Evolutionary conservation across 2,888 invertebrate genomes (phyloP).

Genomic region (Eupsilia transversa): DNA sequence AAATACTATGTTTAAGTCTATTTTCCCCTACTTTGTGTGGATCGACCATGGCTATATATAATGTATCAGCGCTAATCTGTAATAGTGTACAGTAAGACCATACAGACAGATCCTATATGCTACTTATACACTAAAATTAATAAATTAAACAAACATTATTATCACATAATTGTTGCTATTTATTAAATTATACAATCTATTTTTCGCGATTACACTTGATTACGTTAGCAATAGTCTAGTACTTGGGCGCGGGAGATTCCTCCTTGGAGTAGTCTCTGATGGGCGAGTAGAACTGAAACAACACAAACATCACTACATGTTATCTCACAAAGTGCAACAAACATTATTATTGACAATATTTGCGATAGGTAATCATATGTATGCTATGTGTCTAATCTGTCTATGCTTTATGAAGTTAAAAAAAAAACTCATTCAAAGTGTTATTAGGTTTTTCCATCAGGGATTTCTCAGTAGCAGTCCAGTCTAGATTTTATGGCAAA

Average conservation of each 20-base stretch:
- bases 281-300: conserved; percentile 94
- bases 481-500: neutral
- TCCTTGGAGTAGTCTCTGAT: conserved; percentile 92
- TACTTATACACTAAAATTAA: conserved; percentile 12
- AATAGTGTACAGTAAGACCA: neutral
- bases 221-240: conserved; percentile 80
- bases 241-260: conserved; percentile 93
- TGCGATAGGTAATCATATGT: neutral
- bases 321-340: neutral
- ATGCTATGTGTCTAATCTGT: neutral
- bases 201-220: conserved; percentile 67
- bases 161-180: conserved; percentile 77
- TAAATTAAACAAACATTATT: conserved; percentile 56
- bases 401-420: neutral
- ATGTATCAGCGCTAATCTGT: neutral
- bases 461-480: neutral
- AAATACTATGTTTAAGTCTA: no score
- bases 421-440: neutral
- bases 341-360: conserved; percentile 4
- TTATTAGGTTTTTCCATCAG: neutral
- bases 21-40: no score
- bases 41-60: no score
- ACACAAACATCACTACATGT: conserved; percentile 44
- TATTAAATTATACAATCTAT: conserved; percentile 84
- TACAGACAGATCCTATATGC: neutral